phyloP scores from a whole-genome alignment of 35 echinoderm and acorn worm species.

The Heliocidaris tuberculata region DNA sequence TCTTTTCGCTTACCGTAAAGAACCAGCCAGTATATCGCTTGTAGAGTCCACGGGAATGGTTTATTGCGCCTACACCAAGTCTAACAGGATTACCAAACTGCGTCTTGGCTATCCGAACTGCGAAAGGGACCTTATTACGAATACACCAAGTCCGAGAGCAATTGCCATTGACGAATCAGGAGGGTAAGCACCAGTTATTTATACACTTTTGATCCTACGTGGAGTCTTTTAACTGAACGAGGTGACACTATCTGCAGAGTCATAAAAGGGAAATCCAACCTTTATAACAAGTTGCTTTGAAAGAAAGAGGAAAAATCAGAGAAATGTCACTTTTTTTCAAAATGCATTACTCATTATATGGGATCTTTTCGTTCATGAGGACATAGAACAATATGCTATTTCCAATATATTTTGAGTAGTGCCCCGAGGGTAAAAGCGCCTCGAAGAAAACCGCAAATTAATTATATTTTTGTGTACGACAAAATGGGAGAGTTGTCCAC shows the following conservation, averaged over 20 bases:
- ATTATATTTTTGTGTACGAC: too few species aligned
- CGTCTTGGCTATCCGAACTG: background rate
- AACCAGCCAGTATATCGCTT: background rate
- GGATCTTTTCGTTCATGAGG: too few species aligned
- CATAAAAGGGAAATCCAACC: too few species aligned
- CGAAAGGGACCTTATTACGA: background rate
- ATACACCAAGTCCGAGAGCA: background rate
- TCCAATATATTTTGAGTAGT: too few species aligned
- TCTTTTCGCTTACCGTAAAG: background rate
- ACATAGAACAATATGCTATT: too few species aligned
- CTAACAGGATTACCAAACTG: background rate
- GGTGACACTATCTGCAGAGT: background rate
- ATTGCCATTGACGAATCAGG: background rate
- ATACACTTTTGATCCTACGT: background rate
- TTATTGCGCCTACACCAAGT: slow-evolving; percentile 12
- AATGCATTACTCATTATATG: too few species aligned
- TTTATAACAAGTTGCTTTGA: too few species aligned
- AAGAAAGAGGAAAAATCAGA: too few species aligned
- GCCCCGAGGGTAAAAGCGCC: too few species aligned
- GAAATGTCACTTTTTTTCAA: too few species aligned
- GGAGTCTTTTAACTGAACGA: background rate
- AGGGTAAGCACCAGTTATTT: background rate
- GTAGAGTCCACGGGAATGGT: background rate
- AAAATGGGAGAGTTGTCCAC: too few species aligned
- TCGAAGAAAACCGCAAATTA: too few species aligned